Base-by-base conservation (phyloP, 2,888 invertebrate species). In the Phortica okadai region DNA sequence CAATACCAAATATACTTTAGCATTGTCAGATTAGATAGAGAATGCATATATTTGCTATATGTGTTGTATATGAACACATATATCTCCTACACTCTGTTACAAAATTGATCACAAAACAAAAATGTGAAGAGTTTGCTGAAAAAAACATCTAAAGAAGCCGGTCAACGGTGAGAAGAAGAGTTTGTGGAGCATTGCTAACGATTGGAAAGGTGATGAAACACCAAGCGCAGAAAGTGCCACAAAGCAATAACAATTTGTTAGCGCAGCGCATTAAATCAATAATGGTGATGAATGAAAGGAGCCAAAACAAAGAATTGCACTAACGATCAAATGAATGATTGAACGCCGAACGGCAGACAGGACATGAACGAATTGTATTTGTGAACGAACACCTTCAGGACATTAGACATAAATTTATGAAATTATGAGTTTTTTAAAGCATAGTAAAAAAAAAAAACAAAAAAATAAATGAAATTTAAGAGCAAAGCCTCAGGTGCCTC, bases 231-330 rank as follows among this genome's bases (percentile, higher is more conserved):
- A 14, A 8, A 33, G 41, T 25, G 6, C 14, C 45, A 7, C 44
- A 50, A 50, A 50, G 50, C 50, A 82, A 87, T 87, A 87, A 85
- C 87, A 85, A 85, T 85, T 87, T 85, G 85, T 87, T 87, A 84
- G 86, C 81, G 79, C 82, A 79, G 83, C 85, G 84, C 85, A 84
- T 86, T 85, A 87, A 87, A 85, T 85, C 87, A 85, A 80, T 66
- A n/a, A 62, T 62, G 21, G 16, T 2, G 33, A 62, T 62, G 59
- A 62, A 21, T 62, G 50, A n/a, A 44, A 42, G 42, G 64, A 25
- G n/a, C 41, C 25, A 41, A 33, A 3, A 33, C 11, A 5, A 41
- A n/a, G 5, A 50, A 50, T 50, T 2, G 50, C 8, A 11, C 50
- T 6, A 25, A n/a, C 25, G 25, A 50, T 14, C 50, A 14, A 50